Base-by-base conservation (phyloP, 2,888 invertebrate species). In the Liposcelis brunnea region DNA sequence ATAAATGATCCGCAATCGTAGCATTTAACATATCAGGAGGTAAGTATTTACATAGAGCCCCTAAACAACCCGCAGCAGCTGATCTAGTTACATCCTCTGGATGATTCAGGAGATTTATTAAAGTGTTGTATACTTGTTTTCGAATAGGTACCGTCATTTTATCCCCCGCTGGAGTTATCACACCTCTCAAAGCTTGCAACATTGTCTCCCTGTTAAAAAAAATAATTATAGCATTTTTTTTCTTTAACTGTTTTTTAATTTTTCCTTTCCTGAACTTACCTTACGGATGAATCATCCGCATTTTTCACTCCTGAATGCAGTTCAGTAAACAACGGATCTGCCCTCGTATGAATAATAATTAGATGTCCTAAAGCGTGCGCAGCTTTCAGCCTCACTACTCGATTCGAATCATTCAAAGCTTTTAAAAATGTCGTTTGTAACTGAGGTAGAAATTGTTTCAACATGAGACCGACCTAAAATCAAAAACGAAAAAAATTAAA, bases 371-470 rank as follows among this genome's bases (percentile, higher is more conserved):
- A 70, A 44, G 94, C 95, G 43, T 71, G 70, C 1, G 86, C 93
- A 7, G 94, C 89, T 67, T 85, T 85, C 53, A 95, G 71, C 49
- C 95, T 73, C 14, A 95, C 94, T 51, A 75, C 71, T 47, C 93
- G 72, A 62, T 83, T 83, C 19, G 82, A 75, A 64, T 98, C 98
- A 60, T 84, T 81, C 46, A 97, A 69, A 2, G 95, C 86, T 67
- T 95, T 95, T 44, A 95, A 72, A 68, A 98, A 97, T 14, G 97
- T 97, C 2, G 95, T 95, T 70, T 97, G 97, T 33, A 98, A 74
- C 66, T 98, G 98, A 2, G 98, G 97, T 56, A 97, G 71, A 69
- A 98, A 98, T 61, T 97, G 95, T 64, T 94, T 94, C 62, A 98
- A 66, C 80, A 91, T 83, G 32, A 81, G 75, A 37, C 93, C 93